Percentiles rank a stretch among this genome's conserved stretches.
These are phyloP conservation scores for Hemicentrotus pulcherrimus DNA, from an alignment of 35 echinoderm and acorn worm genomes.

Conservation along the genomic window DNA sequence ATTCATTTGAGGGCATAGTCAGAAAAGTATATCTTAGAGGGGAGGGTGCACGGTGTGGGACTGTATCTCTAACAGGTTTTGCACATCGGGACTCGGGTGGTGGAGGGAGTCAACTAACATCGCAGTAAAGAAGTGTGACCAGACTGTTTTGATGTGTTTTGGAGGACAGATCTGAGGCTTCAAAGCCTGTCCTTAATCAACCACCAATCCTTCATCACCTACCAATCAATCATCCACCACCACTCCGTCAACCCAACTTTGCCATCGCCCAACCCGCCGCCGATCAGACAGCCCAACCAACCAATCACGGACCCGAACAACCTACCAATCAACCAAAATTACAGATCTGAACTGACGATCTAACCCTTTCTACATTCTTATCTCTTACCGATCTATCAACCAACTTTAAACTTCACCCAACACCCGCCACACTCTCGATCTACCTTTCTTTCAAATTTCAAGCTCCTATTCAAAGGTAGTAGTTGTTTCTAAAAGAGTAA, in stretches of 20 bases:
- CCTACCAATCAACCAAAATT: too few species aligned
- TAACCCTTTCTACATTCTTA: too few species aligned
- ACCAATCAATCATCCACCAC: too few species aligned
- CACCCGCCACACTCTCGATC: not conserved
- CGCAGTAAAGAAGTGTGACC: not conserved
- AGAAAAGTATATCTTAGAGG: not conserved
- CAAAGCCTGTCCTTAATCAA: not conserved
- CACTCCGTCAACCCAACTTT: too few species aligned
- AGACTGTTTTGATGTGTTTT: conserved; percentile 12
- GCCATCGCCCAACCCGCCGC: too few species aligned
- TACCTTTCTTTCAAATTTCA: not conserved
- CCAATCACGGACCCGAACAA: not conserved
- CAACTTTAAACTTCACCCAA: too few species aligned
- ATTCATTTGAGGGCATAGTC: too few species aligned
- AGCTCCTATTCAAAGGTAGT: not conserved
- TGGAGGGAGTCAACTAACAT: not conserved
- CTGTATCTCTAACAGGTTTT: not conserved
- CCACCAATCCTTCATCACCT: not conserved
- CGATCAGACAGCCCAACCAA: not conserved
- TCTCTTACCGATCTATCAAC: too few species aligned
- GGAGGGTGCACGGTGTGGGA: not conserved
- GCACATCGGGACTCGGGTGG: not conserved
- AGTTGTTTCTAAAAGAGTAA: not conserved
- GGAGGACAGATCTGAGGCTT: not conserved
- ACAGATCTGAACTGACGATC: too few species aligned